Conservation (phyloP, 2,113 vertebrate species). For the Pimephales promelas region DNA sequence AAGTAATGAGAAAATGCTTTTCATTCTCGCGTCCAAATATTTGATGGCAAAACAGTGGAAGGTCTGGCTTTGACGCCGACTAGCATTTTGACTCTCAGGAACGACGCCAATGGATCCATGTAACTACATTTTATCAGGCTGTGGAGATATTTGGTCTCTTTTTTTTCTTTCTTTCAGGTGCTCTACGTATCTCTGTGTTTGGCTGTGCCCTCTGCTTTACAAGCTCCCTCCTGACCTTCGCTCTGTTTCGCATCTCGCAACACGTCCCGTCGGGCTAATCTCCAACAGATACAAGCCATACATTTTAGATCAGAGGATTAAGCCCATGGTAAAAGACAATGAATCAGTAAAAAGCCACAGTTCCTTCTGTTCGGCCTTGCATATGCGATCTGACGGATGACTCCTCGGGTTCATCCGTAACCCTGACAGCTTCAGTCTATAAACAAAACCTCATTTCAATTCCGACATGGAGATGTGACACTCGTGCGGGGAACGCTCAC, state of each 20-base stretch:
- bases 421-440: slow-evolving; percentile 29
- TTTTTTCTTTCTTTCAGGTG: slow-evolving; percentile 3
- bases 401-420: slow-evolving; percentile 34
- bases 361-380: slow-evolving; percentile 7
- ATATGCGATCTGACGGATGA: slow-evolving; percentile 30
- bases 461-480: slow-evolving; percentile 29
- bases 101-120: slow-evolving; percentile 8
- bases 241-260: slow-evolving; percentile 3
- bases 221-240: slow-evolving; percentile 11
- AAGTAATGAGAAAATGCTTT: slow-evolving; percentile 43
- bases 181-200: not conserved
- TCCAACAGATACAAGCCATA: slow-evolving; percentile 31
- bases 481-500: not conserved
- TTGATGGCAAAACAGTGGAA: slow-evolving; percentile 14
- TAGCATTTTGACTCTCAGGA: not conserved
- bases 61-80: slow-evolving; percentile 21
- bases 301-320: slow-evolving; percentile 48
- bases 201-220: slow-evolving; percentile 18
- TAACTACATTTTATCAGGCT: slow-evolving; percentile 18
- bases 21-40: slow-evolving; percentile 41
- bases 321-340: slow-evolving; percentile 12
- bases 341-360: slow-evolving; percentile 42
- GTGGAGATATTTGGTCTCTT: not conserved
- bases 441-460: slow-evolving; percentile 42
- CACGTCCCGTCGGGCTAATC: slow-evolving; percentile 19